Conservation (phyloP, 2,797 vertebrate genomes). For the Sebastes jordani region DNA sequence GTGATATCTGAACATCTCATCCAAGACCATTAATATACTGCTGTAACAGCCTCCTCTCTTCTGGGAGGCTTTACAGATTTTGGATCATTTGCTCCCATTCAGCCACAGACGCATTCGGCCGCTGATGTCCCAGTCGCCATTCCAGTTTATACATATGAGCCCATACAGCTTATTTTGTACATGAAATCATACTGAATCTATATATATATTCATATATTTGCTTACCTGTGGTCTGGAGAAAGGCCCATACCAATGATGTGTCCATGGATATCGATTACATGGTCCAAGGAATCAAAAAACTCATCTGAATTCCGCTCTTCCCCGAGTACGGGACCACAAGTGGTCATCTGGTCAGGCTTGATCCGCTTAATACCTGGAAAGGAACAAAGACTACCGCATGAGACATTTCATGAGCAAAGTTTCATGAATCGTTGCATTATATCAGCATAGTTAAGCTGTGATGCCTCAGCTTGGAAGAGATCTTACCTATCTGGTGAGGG, state of each 20-base stretch:
- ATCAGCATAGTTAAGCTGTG: not conserved
- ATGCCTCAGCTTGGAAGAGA: not conserved
- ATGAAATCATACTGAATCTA: not conserved
- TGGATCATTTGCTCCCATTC: not conserved
- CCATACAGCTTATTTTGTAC: not conserved
- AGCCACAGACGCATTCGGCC: not conserved
- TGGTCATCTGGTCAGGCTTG: slow-evolving; percentile 97
- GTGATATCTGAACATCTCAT: not conserved
- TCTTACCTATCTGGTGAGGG: slow-evolving; percentile 96
- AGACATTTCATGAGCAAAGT: not conserved
- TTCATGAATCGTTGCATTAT: not conserved
- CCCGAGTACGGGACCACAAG: slow-evolving; percentile 90
- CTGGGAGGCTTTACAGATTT: not conserved
- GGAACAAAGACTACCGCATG: not conserved
- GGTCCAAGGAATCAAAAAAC: slow-evolving; percentile 96
- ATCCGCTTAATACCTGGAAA: slow-evolving; percentile 92
- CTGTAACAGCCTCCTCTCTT: not conserved
- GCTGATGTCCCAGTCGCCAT: not conserved
- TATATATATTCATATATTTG: not conserved
- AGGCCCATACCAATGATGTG: slow-evolving; percentile 99
- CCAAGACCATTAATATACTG: not conserved
- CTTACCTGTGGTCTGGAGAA: slow-evolving; percentile 95
- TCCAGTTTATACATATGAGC: not conserved
- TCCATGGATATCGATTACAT: slow-evolving; percentile 95
- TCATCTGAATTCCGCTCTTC: slow-evolving; percentile 90